Percentiles rank a stretch among this genome's conserved stretches.
Evolutionary conservation across 2,888 invertebrate species (phyloP).

Genomic region (Cantharis rustica): DNA sequence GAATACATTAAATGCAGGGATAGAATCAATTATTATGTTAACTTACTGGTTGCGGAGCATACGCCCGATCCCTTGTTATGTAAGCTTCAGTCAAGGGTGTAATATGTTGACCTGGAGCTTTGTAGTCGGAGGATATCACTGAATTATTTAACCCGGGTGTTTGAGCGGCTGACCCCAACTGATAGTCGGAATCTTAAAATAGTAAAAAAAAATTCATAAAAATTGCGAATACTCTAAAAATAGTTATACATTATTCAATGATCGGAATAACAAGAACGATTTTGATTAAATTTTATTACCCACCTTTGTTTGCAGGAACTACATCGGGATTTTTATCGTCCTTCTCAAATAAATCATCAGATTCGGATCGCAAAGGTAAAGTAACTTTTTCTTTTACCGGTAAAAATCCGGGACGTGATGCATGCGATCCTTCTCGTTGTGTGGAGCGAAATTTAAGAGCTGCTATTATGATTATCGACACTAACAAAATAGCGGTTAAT

Average conservation of each 20-base stretch:
- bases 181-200: constrained; percentile 70
- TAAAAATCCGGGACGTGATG: constrained; percentile 65
- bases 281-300: constrained; percentile 30
- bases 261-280: neutral
- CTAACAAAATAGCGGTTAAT: constrained; percentile 69
- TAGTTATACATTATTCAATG: neutral
- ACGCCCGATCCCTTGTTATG: constrained; percentile 52
- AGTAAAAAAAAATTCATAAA: constrained; percentile 12
- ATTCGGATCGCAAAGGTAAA: constrained; percentile 64
- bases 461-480: constrained; percentile 66
- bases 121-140: constrained; percentile 50
- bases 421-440: constrained; percentile 57
- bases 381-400: constrained; percentile 71
- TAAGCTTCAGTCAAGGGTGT: constrained; percentile 54
- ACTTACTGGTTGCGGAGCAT: constrained; percentile 53
- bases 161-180: constrained; percentile 71
- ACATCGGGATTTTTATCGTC: constrained; percentile 91
- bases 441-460: constrained; percentile 65
- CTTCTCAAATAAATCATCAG: constrained; percentile 73
- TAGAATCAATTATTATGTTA: constrained; percentile 44
- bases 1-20: constrained; percentile 37
- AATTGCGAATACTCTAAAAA: neutral
- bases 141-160: constrained; percentile 63
- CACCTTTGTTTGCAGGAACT: constrained; percentile 86
- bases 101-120: constrained; percentile 43